Percentiles rank a stretch among this genome's conserved stretches.
Evolutionary conservation across 2,888 invertebrate species (phyloP).

Genomic region (Ommatoiulus sabulosus): DNA sequence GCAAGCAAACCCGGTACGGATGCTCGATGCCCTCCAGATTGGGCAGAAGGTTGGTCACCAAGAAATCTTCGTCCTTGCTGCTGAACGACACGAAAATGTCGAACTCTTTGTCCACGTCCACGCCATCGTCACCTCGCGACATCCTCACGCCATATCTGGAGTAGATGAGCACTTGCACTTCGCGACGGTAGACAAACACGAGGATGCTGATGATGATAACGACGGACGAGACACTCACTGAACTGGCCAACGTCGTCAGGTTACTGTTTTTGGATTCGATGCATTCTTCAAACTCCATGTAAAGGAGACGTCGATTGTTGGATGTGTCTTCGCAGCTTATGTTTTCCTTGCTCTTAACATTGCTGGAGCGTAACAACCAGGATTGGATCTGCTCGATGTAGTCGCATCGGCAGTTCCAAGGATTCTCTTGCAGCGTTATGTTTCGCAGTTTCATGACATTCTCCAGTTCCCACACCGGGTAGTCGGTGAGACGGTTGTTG

Average conservation of each 20-base stretch:
- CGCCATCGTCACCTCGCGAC: not conserved
- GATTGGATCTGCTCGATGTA: slow-evolving; percentile 77
- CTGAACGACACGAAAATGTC: slow-evolving; percentile 64
- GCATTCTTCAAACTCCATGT: not conserved
- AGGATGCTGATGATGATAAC: slow-evolving; percentile 59
- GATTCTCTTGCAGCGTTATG: slow-evolving; percentile 15
- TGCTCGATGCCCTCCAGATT: slow-evolving; percentile 61
- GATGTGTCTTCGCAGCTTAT: not conserved
- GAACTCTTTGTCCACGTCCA: slow-evolving; percentile 60
- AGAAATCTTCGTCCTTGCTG: slow-evolving; percentile 62
- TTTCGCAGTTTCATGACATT: not conserved
- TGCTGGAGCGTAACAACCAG: slow-evolving; percentile 74
- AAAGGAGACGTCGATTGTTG: slow-evolving; percentile 74
- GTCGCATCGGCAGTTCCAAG: slow-evolving; percentile 51
- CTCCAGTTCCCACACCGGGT: not conserved
- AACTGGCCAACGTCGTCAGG: not conserved
- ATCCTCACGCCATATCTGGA: slow-evolving; percentile 51
- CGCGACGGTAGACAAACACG: slow-evolving; percentile 45
- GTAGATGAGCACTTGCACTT: slow-evolving; percentile 57
- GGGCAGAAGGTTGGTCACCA: slow-evolving; percentile 61
- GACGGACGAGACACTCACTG: slow-evolving; percentile 41
- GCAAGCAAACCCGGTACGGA: slow-evolving; percentile 62
- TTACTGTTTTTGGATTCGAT: not conserved
- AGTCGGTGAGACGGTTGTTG: not conserved
- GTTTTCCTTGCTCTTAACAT: not conserved